A percentile compares a stretch with the other conserved stretches of the same genome.
phyloP scores from a whole-genome alignment of 1,140 invertebrate genomes.

The Bombus turneri region DNA sequence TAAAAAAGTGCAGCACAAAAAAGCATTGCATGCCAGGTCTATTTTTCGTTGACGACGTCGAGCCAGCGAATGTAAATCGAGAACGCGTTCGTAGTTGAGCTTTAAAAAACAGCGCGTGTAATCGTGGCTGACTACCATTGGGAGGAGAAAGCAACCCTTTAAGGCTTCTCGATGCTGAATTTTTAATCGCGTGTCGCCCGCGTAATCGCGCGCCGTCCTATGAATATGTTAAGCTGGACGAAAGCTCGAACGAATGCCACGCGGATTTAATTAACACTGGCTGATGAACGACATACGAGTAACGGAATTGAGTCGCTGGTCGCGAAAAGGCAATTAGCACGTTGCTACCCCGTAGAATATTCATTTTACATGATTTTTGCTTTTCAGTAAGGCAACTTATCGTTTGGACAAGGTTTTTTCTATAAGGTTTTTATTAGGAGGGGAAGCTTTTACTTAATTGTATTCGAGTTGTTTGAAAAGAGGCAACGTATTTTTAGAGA shows the following conservation, averaged over 20 bases:
- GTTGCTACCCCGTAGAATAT: background rate
- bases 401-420: background rate
- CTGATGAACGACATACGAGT: background rate
- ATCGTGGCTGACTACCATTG: conserved; percentile 10
- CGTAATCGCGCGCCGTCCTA: conserved; percentile 20
- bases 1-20: too few relatives aligned
- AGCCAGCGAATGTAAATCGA: background rate
- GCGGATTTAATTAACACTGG: conserved; percentile 43
- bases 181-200: conserved; percentile 41
- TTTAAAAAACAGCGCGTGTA: background rate
- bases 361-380: background rate
- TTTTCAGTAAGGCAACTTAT: background rate
- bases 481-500: too few relatives aligned
- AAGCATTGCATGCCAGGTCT: too few relatives aligned
- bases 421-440: background rate
- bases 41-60: conserved; percentile 27
- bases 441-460: background rate
- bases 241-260: background rate
- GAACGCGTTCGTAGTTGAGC: background rate
- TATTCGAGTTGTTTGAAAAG: background rate
- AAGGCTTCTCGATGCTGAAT: conserved; percentile 32
- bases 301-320: background rate
- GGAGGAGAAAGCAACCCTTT: background rate
- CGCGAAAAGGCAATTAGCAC: conserved; percentile 1
- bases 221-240: conserved; percentile 43